Evolutionary conservation across 2,113 vertebrate species (phyloP), one percentile per base, ranked within the genome.

Genomic region (Ophthalmolycus amberensis): DNA sequence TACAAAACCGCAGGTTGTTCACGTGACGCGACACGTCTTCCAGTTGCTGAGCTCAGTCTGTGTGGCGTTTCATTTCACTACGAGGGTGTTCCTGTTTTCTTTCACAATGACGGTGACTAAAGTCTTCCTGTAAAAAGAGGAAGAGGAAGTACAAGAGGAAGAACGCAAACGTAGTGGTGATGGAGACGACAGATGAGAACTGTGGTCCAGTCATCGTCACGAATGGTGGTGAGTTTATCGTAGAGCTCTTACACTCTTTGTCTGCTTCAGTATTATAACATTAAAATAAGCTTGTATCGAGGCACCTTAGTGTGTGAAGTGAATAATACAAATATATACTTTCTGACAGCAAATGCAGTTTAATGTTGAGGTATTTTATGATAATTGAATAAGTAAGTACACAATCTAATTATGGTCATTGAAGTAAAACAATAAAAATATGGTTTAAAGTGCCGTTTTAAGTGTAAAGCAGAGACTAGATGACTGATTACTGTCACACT

Each of bases 1-100:
- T n/a, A 37, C 40, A 59, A 92, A 93, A 89, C 88, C 93, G 71
- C 92, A 92, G 73, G 37, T 32, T 5, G 29, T 71, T 90, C 92
- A 93, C 8, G 10, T 95, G 90, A 91, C 56, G 5, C 1, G 8
- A 12, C 59, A 2, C 10, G 40, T 25, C 62, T 80, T 84, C 46
- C 60, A 60, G 82, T 16, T 70, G 77, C 38, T 67, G 74, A n/a
- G 32, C 59, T 62, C 54, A 37, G n/a, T 25, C 40, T 42, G 25
- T 63, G 48, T 27, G 3, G 25, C 80, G 4, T 29, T 68, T 72
- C 52, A 18, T 10, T 11, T 15, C 11, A 68, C 34, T 2, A 29
- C 54, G 12, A 18, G 20, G 1, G 16, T 22, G 27, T 46, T 50
- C 58, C 12, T 11, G 22, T 62, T n/a, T 20, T 32, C 34, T 89